Evolutionary conservation across 2,113 vertebrate species (phyloP), one percentile per base, ranked within the genome.

Genomic region (Tetrao urogallus): DNA sequence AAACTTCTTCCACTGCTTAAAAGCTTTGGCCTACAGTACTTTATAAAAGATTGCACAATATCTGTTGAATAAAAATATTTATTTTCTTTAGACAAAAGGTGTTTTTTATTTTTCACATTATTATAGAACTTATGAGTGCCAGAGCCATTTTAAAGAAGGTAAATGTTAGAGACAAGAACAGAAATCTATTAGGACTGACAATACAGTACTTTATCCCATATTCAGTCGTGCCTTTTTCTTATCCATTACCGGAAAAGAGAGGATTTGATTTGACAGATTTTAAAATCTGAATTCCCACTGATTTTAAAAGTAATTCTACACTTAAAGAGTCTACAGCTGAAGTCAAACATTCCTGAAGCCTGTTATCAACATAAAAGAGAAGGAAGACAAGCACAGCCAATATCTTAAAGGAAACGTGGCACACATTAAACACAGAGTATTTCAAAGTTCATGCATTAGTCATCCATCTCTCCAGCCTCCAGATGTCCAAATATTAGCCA

Each of bases 231-330:
- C 24, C 9, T 71, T 70, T 75, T 75, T 25, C 65, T 77, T 65
- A 58, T 93, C 22, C 8, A 17, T 56, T 63, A 66, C 42, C 10
- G 63, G 13, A 56, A 32, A 58, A 79, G 4, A 65, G 18, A 71
- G 42, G 5, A 63, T 82, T 84, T 89, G 36, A 38, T 88, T 34
- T 74, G 28, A 45, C 32, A 74, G 67, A 83, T 79, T 73, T 36
- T 42, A 56, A 19, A 64, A 45, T 60, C 27, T 73, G 65, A 64
- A 14, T 56, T 90, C 73, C 43, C 42, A 60, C 47, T 65, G 80
- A 81, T 34, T 78, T 94, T 81, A 81, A 86, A 83, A 80, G 24
- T 22, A 81, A 86, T 86, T 88, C 45, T 82, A 38, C n/a, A 45
- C 15, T 5, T 13, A 36, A 52, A 60, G 34, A 85, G 15, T 60